phyloP scores from a whole-genome alignment of 2,797 vertebrate species.

The Rachycentron canadum region DNA sequence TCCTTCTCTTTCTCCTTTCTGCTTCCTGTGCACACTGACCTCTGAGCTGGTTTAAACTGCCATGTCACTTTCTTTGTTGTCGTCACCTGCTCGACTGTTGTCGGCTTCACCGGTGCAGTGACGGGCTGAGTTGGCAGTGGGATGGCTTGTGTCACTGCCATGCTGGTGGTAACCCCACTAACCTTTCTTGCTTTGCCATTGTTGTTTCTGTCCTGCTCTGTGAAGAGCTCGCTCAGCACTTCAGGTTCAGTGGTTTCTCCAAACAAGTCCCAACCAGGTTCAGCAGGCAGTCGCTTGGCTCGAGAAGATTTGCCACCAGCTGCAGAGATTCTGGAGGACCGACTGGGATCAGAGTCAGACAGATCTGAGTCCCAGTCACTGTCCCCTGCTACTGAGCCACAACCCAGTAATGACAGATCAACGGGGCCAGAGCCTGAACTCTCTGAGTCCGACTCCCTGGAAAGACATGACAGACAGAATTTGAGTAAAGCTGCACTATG shows the following conservation, averaged over 20 bases:
- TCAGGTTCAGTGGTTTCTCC: constrained; percentile 78
- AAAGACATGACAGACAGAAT: constrained; percentile 37
- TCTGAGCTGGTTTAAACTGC: constrained; percentile 83
- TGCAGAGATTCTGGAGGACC: constrained; percentile 62
- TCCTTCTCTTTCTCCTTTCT: constrained; percentile 78
- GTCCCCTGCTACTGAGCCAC: constrained; percentile 83
- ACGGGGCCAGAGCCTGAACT: constrained; percentile 84
- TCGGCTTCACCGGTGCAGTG: neutral
- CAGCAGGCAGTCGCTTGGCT: constrained; percentile 46
- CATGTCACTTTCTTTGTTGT: constrained; percentile 80
- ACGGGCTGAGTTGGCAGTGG: constrained; percentile 44
- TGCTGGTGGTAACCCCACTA: constrained; percentile 28
- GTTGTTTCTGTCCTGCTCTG: constrained; percentile 58
- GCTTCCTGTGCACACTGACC: constrained; percentile 83
- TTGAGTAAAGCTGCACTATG: neutral
- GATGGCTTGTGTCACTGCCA: constrained; percentile 14
- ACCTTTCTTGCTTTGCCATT: constrained; percentile 15
- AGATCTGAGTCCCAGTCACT: constrained; percentile 88
- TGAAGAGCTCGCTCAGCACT: constrained; percentile 73
- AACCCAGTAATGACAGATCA: constrained; percentile 79
- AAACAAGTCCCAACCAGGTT: constrained; percentile 82
- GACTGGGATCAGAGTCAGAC: constrained; percentile 81
- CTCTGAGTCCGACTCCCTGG: constrained; percentile 85
- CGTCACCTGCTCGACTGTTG: constrained; percentile 46
- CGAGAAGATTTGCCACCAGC: constrained; percentile 48